Evolutionary conservation across 2,888 invertebrate species (phyloP).

Genomic region (Galerucella calmariensis): DNA sequence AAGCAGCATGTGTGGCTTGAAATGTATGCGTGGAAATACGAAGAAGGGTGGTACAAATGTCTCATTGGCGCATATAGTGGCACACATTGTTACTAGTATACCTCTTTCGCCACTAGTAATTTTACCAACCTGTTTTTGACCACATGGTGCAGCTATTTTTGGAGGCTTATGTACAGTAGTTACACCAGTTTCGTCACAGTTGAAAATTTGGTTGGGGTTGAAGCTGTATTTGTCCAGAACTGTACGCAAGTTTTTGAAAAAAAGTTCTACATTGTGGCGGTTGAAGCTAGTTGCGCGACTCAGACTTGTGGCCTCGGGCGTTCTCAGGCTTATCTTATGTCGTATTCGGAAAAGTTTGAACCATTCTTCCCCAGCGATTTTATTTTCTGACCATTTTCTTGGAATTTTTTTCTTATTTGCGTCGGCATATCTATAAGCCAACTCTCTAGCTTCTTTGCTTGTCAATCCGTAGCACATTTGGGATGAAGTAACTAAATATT

Average conservation of each 20-base stretch:
- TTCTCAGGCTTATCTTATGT: conserved; percentile 28
- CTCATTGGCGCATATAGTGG: conserved; percentile 22
- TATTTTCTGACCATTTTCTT: conserved; percentile 33
- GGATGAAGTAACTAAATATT: background rate
- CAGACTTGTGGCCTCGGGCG: conserved; percentile 36
- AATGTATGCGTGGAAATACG: conserved; percentile 28
- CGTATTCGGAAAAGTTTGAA: conserved; percentile 15
- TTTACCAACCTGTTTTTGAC: conserved; percentile 19
- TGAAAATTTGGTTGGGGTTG: conserved; percentile 22
- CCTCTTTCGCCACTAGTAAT: conserved; percentile 33
- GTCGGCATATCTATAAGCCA: conserved; percentile 14
- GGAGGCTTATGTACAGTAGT: conserved; percentile 35
- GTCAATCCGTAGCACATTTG: conserved; percentile 15
- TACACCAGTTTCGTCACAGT: conserved; percentile 34
- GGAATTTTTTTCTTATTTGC: conserved; percentile 28
- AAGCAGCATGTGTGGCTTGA: conserved; percentile 13
- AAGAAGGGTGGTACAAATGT: conserved; percentile 22
- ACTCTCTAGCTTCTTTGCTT: conserved; percentile 3
- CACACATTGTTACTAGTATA: conserved; percentile 31
- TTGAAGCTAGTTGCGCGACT: conserved; percentile 34
- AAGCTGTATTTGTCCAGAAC: too few relatives aligned
- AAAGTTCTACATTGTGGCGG: conserved; percentile 19
- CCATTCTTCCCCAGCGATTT: conserved; percentile 39
- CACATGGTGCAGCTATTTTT: conserved; percentile 26
- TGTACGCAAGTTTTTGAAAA: conserved; percentile 18